A percentile compares a stretch with the other conserved stretches of the same genome.
phyloP scores from a whole-genome alignment of 2,888 invertebrate genomes.

The Orchesella flavescens region DNA sequence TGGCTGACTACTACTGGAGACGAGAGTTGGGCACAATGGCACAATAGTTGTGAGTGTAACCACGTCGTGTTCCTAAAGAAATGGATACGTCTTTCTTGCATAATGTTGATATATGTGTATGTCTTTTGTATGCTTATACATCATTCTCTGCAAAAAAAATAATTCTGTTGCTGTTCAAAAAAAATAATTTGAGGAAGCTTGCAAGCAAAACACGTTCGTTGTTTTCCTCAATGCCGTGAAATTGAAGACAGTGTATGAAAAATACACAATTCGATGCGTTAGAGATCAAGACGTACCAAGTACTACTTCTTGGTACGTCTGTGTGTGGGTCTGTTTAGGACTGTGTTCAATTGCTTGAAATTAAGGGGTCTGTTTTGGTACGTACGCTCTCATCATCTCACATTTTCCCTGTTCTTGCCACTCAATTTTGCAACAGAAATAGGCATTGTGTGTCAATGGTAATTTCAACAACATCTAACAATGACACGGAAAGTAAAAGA shows the following conservation, averaged over 20 bases:
- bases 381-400: too few species aligned
- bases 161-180: not conserved
- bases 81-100: too few species aligned
- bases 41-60: not conserved
- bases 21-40: not conserved
- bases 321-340: too few species aligned
- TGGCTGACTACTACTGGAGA: not conserved
- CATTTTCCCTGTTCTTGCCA: too few species aligned
- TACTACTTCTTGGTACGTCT: too few species aligned
- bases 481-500: too few species aligned
- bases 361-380: too few species aligned
- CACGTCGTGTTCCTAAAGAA: too few species aligned
- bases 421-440: too few species aligned
- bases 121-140: not conserved
- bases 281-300: not conserved
- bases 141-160: not conserved
- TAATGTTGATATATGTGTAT: not conserved
- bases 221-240: conserved; percentile 38
- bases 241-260: conserved; percentile 23
- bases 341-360: too few species aligned
- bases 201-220: conserved; percentile 27
- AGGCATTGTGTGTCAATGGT: too few species aligned
- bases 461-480: too few species aligned
- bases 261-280: conserved; percentile 17
- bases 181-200: not conserved